Percentiles rank a stretch among this genome's conserved stretches.
phyloP scores from a whole-genome alignment of 2,797 vertebrate species.

The Psittacula derbiana region DNA sequence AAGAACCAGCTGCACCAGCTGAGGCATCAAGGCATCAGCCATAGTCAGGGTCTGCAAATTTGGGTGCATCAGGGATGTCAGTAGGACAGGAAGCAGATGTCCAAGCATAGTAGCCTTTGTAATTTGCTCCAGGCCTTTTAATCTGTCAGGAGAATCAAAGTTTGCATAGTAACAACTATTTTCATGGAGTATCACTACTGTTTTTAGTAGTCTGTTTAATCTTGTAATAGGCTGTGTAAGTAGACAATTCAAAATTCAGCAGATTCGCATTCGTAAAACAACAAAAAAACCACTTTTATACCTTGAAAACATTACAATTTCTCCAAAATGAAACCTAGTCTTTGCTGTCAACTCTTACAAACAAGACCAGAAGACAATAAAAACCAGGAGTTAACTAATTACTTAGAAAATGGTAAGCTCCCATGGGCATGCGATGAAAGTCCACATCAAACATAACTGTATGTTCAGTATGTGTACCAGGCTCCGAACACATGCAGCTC shows the following conservation, averaged over 20 bases:
- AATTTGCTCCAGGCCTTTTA: conserved; percentile 96
- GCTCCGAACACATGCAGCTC: not conserved
- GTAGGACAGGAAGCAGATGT: conserved; percentile 92
- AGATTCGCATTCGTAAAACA: not conserved
- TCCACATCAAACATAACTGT: not conserved
- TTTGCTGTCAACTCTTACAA: not conserved
- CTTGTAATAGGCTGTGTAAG: not conserved
- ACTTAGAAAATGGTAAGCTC: not conserved
- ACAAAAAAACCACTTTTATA: not conserved
- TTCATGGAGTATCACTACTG: not conserved
- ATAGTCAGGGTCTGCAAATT: conserved; percentile 94
- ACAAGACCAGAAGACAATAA: not conserved
- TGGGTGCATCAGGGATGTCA: conserved; percentile 97
- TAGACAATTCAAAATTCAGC: not conserved
- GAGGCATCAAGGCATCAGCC: conserved; percentile 96
- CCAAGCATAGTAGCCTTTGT: conserved; percentile 98
- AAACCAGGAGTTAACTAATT: conserved; percentile 26
- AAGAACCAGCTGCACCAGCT: conserved; percentile 95
- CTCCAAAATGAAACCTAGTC: not conserved
- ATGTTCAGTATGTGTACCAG: not conserved
- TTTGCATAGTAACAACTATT: not conserved
- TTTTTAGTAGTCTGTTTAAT: not conserved
- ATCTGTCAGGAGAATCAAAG: conserved; percentile 74
- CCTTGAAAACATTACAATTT: not conserved
- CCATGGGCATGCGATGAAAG: not conserved